These are phyloP conservation scores for Orchesella flavescens DNA, from an alignment of 2,888 invertebrate species.

Conservation along the genomic window DNA sequence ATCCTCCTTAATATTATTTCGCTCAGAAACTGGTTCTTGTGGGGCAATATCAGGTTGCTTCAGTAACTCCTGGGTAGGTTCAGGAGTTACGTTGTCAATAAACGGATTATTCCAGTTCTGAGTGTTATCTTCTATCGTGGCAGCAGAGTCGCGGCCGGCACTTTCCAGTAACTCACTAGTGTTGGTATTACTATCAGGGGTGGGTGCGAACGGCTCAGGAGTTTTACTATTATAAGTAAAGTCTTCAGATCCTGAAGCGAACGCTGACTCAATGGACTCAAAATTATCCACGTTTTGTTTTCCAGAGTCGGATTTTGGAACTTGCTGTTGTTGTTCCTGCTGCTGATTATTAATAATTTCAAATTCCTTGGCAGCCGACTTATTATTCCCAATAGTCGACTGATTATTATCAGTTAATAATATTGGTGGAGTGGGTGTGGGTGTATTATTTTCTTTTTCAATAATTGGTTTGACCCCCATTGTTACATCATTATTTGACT, in stretches of 20 bases:
- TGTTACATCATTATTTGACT: background rate
- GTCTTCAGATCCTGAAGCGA: slow-evolving; percentile 64
- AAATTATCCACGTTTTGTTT: slow-evolving; percentile 55
- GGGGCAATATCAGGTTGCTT: slow-evolving; percentile 10
- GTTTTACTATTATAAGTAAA: slow-evolving; percentile 63
- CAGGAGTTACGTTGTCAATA: slow-evolving; percentile 40
- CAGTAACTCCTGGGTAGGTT: slow-evolving; percentile 23
- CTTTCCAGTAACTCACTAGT: slow-evolving; percentile 38
- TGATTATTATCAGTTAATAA: background rate
- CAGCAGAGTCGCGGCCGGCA: slow-evolving; percentile 31
- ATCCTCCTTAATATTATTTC: slow-evolving; percentile 15
- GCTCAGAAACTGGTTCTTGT: background rate
- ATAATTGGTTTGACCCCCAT: too few species aligned
- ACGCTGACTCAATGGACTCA: slow-evolving; percentile 67
- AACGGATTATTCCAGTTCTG: slow-evolving; percentile 55
- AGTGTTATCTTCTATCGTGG: slow-evolving; percentile 12
- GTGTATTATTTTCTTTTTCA: background rate
- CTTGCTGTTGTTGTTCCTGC: background rate
- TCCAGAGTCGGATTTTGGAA: background rate
- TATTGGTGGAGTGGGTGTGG: background rate
- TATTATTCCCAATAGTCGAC: background rate
- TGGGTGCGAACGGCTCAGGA: slow-evolving; percentile 53
- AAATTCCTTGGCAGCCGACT: background rate
- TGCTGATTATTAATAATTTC: slow-evolving; percentile 27
- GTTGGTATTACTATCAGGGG: slow-evolving; percentile 28